Base-by-base conservation (phyloP, 2,797 vertebrate genomes). In the Malurus leucopterus region DNA sequence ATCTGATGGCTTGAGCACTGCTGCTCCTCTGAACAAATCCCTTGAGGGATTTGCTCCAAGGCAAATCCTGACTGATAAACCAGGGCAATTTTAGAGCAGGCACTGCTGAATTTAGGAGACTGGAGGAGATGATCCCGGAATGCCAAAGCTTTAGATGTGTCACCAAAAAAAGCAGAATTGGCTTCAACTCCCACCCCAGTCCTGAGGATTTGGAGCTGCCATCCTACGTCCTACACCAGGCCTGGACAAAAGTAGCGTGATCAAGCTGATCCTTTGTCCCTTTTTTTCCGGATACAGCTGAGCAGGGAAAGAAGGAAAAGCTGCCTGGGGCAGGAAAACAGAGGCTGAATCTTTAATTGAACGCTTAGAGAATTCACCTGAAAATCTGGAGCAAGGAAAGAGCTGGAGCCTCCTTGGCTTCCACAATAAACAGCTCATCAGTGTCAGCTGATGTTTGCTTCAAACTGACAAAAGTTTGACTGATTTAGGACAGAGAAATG, bases 211-310 rank as follows among this genome's bases (percentile, higher is more conserved):
- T 55, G 61, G 44, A 75, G 18, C 9, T 71, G n/a, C 17, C 27
- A 7, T 53, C 16, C n/a, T 18, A 4, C 22, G 9, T 53, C 19
- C n/a, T 18, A 4, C 24, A 55, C 14, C 6, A 40, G 27, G 6
- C 4, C 47, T 36, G 32, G 55, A 27, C 11, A 40, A 64, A 74
- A 86, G 6, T 13, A n/a, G 9, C 10, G 7, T 9, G 16, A 72
- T 8, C 1, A 64, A 90, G 46, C 1, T 2, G 5, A 44, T 43
- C 59, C 15, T 78, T 38, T 38, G 8, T 51, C 15, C 9, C 3
- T 75, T 73, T n/a, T 32, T 30, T 64, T 72, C 0, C 2, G 30
- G 47, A 14, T 36, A 0, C 1, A 18, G 7, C 8, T 73, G 61
- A 19, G 19, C 19, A 76, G 21, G 29, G 34, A 57, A 84, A 79